A percentile compares a stretch with the other conserved stretches of the same genome.
These are phyloP conservation scores for Diceros bicornis DNA, from an alignment of 2,797 vertebrate species.

Conservation along the genomic window DNA sequence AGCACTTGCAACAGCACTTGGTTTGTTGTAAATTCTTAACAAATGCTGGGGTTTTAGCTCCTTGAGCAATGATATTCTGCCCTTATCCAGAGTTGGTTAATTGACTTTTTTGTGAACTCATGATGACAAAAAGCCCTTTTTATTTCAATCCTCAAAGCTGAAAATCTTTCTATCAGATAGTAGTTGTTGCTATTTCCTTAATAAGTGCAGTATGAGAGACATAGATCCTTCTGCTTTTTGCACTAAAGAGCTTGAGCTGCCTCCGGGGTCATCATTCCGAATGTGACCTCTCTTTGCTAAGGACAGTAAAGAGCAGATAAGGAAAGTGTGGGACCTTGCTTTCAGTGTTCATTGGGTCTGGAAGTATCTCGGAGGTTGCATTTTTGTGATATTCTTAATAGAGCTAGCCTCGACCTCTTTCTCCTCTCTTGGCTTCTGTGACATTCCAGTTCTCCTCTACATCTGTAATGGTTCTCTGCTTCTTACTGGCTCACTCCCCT, in stretches of 20 bases:
- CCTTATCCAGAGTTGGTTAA: background rate
- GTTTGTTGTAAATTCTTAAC: background rate
- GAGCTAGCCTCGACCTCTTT: background rate
- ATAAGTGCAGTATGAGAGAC: background rate
- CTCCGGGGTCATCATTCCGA: background rate
- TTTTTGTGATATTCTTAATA: background rate
- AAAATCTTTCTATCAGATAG: background rate
- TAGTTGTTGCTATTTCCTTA: background rate
- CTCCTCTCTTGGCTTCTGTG: background rate
- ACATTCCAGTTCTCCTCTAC: background rate
- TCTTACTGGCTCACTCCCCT: background rate
- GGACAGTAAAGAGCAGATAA: background rate
- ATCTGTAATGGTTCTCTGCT: background rate
- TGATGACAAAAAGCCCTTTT: background rate
- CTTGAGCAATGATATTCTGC: background rate
- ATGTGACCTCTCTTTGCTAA: background rate
- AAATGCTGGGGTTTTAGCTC: background rate
- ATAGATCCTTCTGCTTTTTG: background rate
- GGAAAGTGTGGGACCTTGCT: background rate
- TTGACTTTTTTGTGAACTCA: background rate
- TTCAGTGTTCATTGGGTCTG: background rate
- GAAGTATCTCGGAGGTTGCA: background rate
- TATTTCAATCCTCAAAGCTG: background rate
- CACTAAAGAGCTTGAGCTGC: background rate
- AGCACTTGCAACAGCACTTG: background rate